Evolutionary conservation across 2,888 invertebrate species (phyloP).

Genomic region (Drosophila anomelani): DNA sequence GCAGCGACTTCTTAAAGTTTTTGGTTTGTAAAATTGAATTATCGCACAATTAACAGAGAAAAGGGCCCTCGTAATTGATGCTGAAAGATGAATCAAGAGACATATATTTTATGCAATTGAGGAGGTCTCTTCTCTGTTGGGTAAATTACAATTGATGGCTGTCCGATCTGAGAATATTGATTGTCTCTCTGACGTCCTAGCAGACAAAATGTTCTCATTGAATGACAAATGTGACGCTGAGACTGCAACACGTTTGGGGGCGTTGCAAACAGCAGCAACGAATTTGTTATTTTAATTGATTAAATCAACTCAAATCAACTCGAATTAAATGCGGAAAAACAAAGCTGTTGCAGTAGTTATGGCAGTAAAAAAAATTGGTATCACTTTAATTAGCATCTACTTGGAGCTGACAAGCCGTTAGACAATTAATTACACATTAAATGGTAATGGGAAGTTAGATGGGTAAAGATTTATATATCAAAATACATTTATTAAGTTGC

Average conservation of each 20-base stretch:
- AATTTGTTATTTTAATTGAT: slow-evolving; percentile 44
- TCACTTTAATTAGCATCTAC: slow-evolving; percentile 15
- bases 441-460: slow-evolving; percentile 1
- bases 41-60: slow-evolving; percentile 17
- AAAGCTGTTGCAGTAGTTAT: slow-evolving; percentile 23
- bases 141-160: slow-evolving; percentile 30
- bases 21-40: slow-evolving; percentile 33
- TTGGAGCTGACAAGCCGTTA: slow-evolving; percentile 2
- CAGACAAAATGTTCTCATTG: slow-evolving; percentile 19
- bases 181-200: slow-evolving; percentile 35
- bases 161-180: slow-evolving; percentile 30
- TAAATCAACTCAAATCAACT: slow-evolving; percentile 37
- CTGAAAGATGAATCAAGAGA: slow-evolving; percentile 23
- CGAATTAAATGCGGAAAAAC: slow-evolving; percentile 26
- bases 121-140: background rate
- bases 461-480: background rate
- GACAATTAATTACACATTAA: slow-evolving; percentile 4
- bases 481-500: background rate
- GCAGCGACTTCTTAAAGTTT: slow-evolving; percentile 33
- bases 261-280: slow-evolving; percentile 20
- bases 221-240: slow-evolving; percentile 14
- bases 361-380: slow-evolving; percentile 12
- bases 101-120: slow-evolving; percentile 17
- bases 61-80: slow-evolving; percentile 26
- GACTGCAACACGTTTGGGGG: slow-evolving; percentile 31